A percentile compares a stretch with the other conserved stretches of the same genome.
These are phyloP conservation scores for Autographa gamma DNA, from an alignment of 2,888 invertebrate genomes.

Conservation along the genomic window DNA sequence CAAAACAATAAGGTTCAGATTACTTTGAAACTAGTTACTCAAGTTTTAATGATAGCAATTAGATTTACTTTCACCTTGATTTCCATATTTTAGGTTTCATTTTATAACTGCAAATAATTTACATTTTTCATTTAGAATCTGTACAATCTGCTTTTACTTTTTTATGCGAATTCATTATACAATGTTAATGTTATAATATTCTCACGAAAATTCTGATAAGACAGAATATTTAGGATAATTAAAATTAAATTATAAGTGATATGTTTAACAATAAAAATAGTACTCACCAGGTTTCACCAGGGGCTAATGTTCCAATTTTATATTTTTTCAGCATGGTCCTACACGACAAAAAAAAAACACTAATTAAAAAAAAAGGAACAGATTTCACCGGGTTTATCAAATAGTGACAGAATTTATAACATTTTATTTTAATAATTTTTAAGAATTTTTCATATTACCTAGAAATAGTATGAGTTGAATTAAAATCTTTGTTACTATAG, in stretches of 20 bases:
- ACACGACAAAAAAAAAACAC: constrained; percentile 77
- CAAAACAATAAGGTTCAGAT: constrained; percentile 1
- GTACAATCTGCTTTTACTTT: constrained; percentile 5
- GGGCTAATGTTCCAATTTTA: constrained; percentile 91
- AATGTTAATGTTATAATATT: constrained; percentile 10
- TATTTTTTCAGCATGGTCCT: constrained; percentile 94
- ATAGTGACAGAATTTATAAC: too few species aligned
- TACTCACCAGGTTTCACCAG: constrained; percentile 70
- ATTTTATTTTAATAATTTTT: too few species aligned
- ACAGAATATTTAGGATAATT: too few species aligned
- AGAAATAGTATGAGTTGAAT: too few species aligned
- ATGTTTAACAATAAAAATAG: background rate
- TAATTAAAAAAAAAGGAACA: background rate
- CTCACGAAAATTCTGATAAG: too few species aligned
- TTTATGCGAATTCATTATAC: constrained; percentile 11
- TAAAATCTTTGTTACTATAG: too few species aligned
- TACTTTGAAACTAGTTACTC: constrained; percentile 1
- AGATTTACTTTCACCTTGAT: constrained; percentile 52
- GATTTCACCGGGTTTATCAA: too few species aligned
- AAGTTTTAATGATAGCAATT: constrained; percentile 9
- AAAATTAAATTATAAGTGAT: background rate
- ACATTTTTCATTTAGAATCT: constrained; percentile 33
- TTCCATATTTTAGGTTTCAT: constrained; percentile 49
- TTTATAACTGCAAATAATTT: constrained; percentile 64
- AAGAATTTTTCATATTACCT: too few species aligned